phyloP scores from a whole-genome alignment of 1,140 invertebrate species.

The Leptonema lineaticorne region DNA sequence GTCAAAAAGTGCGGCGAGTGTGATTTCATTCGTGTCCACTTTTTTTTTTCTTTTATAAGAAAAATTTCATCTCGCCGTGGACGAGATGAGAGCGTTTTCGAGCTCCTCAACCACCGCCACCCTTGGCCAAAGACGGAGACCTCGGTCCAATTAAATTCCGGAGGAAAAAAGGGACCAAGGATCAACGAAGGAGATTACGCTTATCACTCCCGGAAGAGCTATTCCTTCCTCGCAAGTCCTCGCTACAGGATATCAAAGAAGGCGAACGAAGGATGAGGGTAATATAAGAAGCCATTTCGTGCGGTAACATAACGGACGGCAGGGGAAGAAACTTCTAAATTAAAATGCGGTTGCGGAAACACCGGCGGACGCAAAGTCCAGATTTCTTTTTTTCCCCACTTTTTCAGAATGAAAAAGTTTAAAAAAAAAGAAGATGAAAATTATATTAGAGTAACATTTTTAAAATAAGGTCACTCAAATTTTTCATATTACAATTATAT shows the following conservation, averaged over 20 bases:
- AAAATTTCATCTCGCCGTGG: no score
- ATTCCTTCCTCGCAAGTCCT: constrained; percentile 23
- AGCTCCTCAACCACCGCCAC: no score
- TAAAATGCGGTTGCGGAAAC: constrained; percentile 26
- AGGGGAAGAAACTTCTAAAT: constrained; percentile 26
- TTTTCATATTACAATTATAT: no score
- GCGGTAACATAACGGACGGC: constrained; percentile 25
- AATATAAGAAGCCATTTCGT: constrained; percentile 32
- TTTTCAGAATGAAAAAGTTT: background rate
- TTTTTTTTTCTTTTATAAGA: no score
- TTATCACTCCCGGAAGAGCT: constrained; percentile 31
- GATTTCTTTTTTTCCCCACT: background rate
- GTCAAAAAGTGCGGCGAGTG: no score
- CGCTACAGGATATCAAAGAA: constrained; percentile 25
- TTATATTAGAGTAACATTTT: no score
- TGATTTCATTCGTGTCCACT: no score
- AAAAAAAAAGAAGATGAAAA: no score
- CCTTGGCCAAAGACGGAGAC: constrained; percentile 4
- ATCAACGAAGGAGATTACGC: constrained; percentile 30
- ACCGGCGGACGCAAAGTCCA: background rate
- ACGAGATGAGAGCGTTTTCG: no score
- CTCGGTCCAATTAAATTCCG: constrained; percentile 32
- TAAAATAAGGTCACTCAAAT: no score
- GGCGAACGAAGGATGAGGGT: constrained; percentile 25
- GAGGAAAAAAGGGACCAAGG: constrained; percentile 30